Evolutionary conservation across 2,113 vertebrate species (phyloP), one percentile per base, ranked within the genome.

Genomic region (Willisornis vidua): DNA sequence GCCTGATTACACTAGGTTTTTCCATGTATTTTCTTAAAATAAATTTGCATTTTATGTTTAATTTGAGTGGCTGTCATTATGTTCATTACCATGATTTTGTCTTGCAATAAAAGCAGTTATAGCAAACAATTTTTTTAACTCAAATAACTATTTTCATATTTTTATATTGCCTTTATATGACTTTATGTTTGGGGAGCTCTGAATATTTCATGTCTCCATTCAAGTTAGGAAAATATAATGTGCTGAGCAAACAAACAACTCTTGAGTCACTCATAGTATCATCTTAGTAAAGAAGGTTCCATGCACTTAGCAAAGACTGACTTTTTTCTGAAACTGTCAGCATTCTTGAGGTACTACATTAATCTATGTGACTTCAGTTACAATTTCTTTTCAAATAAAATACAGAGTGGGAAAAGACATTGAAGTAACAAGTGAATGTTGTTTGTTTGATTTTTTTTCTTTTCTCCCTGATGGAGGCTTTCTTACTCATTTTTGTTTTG

Each of bases 391-490:
- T 72, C 20, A 72, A 51, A 45, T 63, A 63, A 71, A 71, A 79
- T 66, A 54, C 3, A 59, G 10, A 28, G 3, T 4, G 1, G 3
- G 20, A 59, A 68, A 55, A 85, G 0, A 2, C 12, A 17, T 10
- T 46, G 10, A 73, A 66, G 10, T 12, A 57, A 78, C 33, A 52
- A 19, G 4, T 7, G 0, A 14, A 3, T 23, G 4, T 10, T 37
- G 41, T n/a, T n/a, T n/a, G 41, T 41, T 55, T 55, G 37, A 8
- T n/a, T 59, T 52, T 26, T 61, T 65, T 78, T 5, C 4, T 31
- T 80, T 77, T 55, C 26, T 73, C 33, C 20, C 24, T 6, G 3
- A 23, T 23, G 7, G 52, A 13, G 15, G 39, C 6, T 19, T 71
- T 28, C 18, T 54, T 76, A 7, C 4, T 51, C 1, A 7, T 23